Base-by-base conservation (phyloP, 2,888 invertebrate species). In the Tolmerus cingulatus region DNA sequence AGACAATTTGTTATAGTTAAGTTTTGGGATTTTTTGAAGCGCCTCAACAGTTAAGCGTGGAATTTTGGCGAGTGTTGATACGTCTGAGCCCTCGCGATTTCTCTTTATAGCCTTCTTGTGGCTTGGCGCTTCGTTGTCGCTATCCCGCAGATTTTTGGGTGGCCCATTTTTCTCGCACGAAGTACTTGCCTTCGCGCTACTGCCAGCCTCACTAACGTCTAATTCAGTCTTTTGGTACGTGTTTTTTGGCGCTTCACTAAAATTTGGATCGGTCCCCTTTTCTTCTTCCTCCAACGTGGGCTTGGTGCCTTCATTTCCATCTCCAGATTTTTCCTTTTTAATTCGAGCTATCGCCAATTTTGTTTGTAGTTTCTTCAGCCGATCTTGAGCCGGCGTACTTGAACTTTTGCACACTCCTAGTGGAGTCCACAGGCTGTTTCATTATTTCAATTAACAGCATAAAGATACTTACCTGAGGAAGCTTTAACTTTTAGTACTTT, bases 331-430 rank as follows among this genome's bases (percentile, higher is more conserved):
- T 51, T 27, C n/a, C 3, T 76, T 76, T 34, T 76, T 76, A 7
- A 16, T 51, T 12, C n/a, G 79, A 16, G 46, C 30, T 34, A 27
- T 5, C 4, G 43, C 2, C 30, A 79, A 55, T 23, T 55, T 51
- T 30, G 51, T 7, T 8, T 51, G 91, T 19, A 91, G 87, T 3
- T 90, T 89, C 55, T 91, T 91, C 0, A 92, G 89, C 0, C 92
- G 91, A 87, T 91, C 91, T 86, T 92, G 91, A 0, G 92, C 90
- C 1, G 89, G 79, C 5, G 46, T 79, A n/a, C 23, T 79, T 66
- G 66, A 66, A 12, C 14, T 51, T 79, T 79, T 79, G 51, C 23
- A 14, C 2, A 79, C 30, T 9, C 79, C 79, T 79, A 23, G 27
- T 66, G 9, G 2, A 23, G 12, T 40, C 12, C 8, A 40, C 12